phyloP scores from a whole-genome alignment of 2,797 vertebrate species.

The Cuculus canorus region DNA sequence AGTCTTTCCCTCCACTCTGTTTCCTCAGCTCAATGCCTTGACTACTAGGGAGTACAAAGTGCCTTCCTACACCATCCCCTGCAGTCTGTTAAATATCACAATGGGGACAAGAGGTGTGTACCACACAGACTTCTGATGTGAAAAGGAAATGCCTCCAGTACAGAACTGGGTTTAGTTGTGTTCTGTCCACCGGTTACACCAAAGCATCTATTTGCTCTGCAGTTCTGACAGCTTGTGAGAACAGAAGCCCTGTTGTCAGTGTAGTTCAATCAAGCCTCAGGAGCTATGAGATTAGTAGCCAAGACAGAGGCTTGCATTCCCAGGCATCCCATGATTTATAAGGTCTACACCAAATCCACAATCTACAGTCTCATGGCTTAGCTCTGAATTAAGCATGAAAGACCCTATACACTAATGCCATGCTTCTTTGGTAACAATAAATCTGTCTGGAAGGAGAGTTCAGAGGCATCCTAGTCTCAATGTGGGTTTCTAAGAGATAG shows the following conservation, averaged over 20 bases:
- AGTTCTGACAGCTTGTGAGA: neutral
- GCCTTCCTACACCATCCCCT: neutral
- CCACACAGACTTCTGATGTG: neutral
- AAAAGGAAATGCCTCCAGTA: neutral
- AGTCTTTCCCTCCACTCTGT: no score
- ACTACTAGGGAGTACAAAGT: neutral
- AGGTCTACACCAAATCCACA: neutral
- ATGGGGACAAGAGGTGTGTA: accelerated
- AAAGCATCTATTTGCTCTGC: neutral
- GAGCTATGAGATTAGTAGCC: neutral
- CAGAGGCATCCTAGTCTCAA: neutral
- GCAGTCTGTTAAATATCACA: neutral
- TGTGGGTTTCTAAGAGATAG: neutral
- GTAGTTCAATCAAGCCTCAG: neutral
- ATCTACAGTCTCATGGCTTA: neutral
- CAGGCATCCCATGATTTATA: neutral
- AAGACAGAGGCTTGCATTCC: neutral
- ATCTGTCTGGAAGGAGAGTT: neutral
- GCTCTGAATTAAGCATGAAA: neutral
- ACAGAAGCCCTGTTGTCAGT: neutral
- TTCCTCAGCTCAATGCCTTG: neutral
- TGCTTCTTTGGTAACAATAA: neutral
- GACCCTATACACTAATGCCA: no score
- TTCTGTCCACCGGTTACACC: neutral
- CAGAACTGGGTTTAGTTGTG: neutral